phyloP scores from a whole-genome alignment of 2,888 invertebrate species.

The Drosophila algonquin region DNA sequence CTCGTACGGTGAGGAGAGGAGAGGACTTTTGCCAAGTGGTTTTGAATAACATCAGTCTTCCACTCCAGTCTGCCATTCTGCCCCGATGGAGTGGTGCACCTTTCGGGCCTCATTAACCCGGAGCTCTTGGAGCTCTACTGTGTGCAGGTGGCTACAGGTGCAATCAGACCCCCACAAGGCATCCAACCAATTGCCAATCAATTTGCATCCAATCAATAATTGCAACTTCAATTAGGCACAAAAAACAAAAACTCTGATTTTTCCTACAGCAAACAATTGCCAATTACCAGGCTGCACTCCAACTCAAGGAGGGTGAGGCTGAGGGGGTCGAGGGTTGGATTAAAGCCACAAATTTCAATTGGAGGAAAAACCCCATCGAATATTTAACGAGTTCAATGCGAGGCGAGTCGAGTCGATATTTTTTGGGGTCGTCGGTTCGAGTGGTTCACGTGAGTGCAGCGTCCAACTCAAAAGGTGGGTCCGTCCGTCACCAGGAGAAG shows the following conservation, averaged over 20 bases:
- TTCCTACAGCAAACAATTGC: slow-evolving; percentile 57
- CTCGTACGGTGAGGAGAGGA: too few relatives aligned
- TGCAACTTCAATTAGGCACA: slow-evolving; percentile 74
- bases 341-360: slow-evolving; percentile 48
- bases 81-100: background rate
- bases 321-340: slow-evolving; percentile 6
- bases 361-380: slow-evolving; percentile 33
- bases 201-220: slow-evolving; percentile 74
- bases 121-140: background rate
- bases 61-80: background rate
- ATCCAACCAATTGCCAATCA: slow-evolving; percentile 61
- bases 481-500: background rate
- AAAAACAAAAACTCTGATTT: slow-evolving; percentile 48
- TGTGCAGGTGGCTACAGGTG: slow-evolving; percentile 41
- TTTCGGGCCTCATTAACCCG: slow-evolving; percentile 45
- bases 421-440: slow-evolving; percentile 7
- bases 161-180: slow-evolving; percentile 8
- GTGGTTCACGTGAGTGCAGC: slow-evolving; percentile 20
- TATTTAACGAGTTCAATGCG: slow-evolving; percentile 43
- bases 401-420: slow-evolving; percentile 6
- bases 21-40: slow-evolving; percentile 42
- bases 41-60: slow-evolving; percentile 65
- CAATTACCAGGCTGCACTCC: slow-evolving; percentile 51
- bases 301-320: background rate
- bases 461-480: slow-evolving; percentile 22